These are phyloP conservation scores for Mimumesa dahlbomi DNA, from an alignment of 2,888 invertebrate species.

Conservation along the genomic window DNA sequence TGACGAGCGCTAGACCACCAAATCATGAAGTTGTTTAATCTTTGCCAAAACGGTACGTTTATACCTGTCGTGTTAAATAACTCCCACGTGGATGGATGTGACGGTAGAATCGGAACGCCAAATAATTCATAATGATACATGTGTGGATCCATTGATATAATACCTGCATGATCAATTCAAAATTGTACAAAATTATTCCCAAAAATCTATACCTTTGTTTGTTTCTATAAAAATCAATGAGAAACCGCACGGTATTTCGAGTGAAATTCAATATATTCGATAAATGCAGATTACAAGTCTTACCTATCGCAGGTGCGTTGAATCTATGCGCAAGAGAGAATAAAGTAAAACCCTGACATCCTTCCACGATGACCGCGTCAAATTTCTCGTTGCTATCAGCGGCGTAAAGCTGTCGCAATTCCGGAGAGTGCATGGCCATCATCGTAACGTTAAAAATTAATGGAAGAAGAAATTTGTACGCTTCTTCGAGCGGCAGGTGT, in stretches of 20 bases:
- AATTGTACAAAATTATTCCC: too few species aligned
- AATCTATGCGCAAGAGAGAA: constrained; percentile 30
- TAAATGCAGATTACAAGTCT: constrained; percentile 3
- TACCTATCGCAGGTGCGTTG: constrained; percentile 45
- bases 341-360: background rate
- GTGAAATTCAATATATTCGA: too few species aligned
- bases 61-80: too few species aligned
- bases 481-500: too few species aligned
- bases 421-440: too few species aligned
- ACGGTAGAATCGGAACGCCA: constrained; percentile 47
- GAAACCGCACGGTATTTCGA: too few species aligned
- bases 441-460: too few species aligned
- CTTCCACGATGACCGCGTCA: constrained; percentile 43
- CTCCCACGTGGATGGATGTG: constrained; percentile 60
- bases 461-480: too few species aligned
- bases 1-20: constrained; percentile 26
- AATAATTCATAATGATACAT: constrained; percentile 27
- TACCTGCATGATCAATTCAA: constrained; percentile 10
- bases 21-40: constrained; percentile 39
- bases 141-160: background rate
- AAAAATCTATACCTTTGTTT: too few species aligned
- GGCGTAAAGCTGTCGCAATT: constrained; percentile 21
- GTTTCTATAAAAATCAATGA: too few species aligned
- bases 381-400: constrained; percentile 34
- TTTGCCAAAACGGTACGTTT: constrained; percentile 50